Conservation (phyloP, 2,113 vertebrate genomes). For the Syngnathus scovelli region DNA sequence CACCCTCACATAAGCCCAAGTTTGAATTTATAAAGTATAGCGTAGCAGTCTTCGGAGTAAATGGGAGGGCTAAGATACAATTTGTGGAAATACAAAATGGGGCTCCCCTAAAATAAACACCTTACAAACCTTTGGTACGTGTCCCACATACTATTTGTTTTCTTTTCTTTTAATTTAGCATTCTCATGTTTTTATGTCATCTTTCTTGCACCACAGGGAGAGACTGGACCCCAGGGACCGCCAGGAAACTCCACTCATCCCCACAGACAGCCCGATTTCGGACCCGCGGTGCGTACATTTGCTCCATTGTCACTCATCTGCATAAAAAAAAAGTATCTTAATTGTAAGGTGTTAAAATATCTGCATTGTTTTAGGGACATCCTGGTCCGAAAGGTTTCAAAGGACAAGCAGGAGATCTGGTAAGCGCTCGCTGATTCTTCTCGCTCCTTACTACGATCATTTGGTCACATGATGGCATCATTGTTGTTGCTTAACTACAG, state of each 20-base stretch:
- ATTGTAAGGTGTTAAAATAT: not conserved
- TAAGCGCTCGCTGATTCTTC: constrained; percentile 25
- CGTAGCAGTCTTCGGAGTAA: not conserved
- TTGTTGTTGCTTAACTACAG: constrained; percentile 48
- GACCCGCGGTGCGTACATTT: constrained; percentile 24
- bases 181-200: not conserved
- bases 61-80: not conserved
- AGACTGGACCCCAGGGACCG: constrained; percentile 56
- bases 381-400: constrained; percentile 55
- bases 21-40: too few relatives aligned
- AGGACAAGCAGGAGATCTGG: constrained; percentile 57
- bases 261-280: not conserved
- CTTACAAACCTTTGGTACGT: too few relatives aligned
- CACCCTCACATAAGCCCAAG: too few relatives aligned
- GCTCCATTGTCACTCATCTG: not conserved
- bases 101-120: too few relatives aligned
- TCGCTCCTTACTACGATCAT: not conserved
- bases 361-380: constrained; percentile 43
- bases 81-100: too few relatives aligned
- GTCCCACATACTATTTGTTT: too few relatives aligned
- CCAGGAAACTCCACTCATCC: constrained; percentile 53
- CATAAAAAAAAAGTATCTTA: not conserved
- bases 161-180: not conserved
- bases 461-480: not conserved
- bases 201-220: constrained; percentile 60